Base-by-base conservation (phyloP, 2,888 invertebrate genomes). In the Entomobrya proxima region DNA sequence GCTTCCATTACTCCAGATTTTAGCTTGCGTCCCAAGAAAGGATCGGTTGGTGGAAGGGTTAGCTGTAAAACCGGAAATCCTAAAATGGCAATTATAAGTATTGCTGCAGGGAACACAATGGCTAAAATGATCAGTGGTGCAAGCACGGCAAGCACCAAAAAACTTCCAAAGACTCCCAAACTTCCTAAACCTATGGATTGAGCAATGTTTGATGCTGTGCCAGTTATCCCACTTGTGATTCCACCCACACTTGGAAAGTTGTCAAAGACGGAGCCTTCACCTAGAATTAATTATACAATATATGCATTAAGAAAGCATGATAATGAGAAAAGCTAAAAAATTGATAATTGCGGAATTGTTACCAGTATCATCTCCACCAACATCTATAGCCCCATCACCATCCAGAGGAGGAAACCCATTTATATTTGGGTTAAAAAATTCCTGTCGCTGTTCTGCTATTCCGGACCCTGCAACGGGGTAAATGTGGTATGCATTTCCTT, bases 51-150 rank as follows among this genome's bases (percentile, higher is more conserved):
- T 9, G 86, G 88, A 15, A 88, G 86, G 11, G 85, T 85, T 35
- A 88, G 15, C 50, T 85, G 85, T 13, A 88, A 44, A 9, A 88
- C 79, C 2, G 88, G 88, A 75, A 88, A 82, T 15, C 78, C 88
- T 7, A 88, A 32, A 30, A 88, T 78, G 11, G 78, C 82, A 15
- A 88, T 24, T 40, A 85, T 52, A 32, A 88, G 37, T 18, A 85
- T 35, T 13, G 86, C 84, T 24, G 86, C 32, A 0, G 88, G 86
- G 15, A 88, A 75, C 0, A 87, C 24, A 11, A 88, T 77, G 3
- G 88, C 86, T 21, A 86, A 77, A 13, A 86, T 44, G n/a, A 84
- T 27, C 30, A 88, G 24, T 32, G 86, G 80, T 47, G 27, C 79
- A n/a, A 50, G 72, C 21, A 72, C 18, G 2, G 74, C 55, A 1